Conservation (phyloP, 2,113 vertebrate species). For the Atrichornis clamosus region DNA sequence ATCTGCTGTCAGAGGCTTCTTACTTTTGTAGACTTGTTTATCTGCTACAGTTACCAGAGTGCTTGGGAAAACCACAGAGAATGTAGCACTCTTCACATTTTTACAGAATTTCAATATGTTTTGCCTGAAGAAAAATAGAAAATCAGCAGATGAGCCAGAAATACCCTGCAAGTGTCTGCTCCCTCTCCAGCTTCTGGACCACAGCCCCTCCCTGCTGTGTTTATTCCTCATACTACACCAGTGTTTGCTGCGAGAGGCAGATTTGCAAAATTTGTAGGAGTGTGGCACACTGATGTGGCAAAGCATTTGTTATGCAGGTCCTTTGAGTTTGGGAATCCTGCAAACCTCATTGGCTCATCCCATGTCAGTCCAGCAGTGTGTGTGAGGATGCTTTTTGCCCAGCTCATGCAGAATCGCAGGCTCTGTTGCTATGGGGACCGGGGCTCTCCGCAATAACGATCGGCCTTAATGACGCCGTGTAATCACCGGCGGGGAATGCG, state of each 20-base stretch:
- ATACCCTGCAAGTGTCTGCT: neutral
- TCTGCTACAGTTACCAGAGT: neutral
- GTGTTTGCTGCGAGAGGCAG: neutral
- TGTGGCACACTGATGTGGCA: accelerated
- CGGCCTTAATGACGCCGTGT: neutral
- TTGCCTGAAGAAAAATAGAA: neutral
- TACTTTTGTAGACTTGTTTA: neutral
- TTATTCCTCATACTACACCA: accelerated
- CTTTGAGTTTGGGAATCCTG: neutral
- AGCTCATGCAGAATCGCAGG: accelerated
- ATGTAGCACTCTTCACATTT: accelerated
- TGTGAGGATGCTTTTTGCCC: neutral
- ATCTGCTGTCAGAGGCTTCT: neutral
- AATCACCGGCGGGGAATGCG: neutral
- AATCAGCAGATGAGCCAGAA: neutral
- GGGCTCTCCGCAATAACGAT: neutral
- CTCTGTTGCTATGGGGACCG: neutral
- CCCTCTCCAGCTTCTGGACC: neutral
- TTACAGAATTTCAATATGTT: neutral
- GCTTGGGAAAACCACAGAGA: neutral
- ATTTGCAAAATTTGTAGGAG: accelerated
- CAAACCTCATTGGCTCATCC: accelerated
- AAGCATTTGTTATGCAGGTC: accelerated
- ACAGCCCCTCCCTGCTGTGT: neutral
- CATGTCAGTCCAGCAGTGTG: accelerated